phyloP scores from a whole-genome alignment of 92 coral and sea anemone species.

The Anthopleura xanthogrammica region DNA sequence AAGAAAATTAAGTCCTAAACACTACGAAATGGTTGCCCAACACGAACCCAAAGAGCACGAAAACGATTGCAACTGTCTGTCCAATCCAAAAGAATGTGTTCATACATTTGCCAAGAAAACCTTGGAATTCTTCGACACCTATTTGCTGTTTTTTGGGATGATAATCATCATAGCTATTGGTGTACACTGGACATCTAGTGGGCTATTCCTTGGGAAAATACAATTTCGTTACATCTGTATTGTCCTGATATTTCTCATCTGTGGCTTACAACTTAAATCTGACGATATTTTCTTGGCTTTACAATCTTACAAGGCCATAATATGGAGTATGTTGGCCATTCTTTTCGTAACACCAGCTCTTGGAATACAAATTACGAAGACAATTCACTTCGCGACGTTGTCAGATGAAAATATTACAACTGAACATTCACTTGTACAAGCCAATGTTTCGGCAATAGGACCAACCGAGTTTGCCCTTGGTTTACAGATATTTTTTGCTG shows the following conservation, averaged over 20 bases:
- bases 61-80: background rate
- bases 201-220: constrained; percentile 41
- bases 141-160: constrained; percentile 64
- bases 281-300: constrained; percentile 58
- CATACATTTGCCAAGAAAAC: constrained; percentile 4
- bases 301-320: constrained; percentile 67
- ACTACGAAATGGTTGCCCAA: constrained; percentile 17
- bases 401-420: constrained; percentile 65
- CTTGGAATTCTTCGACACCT: constrained; percentile 36
- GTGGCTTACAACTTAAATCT: constrained; percentile 78
- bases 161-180: constrained; percentile 51
- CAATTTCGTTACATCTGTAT: constrained; percentile 45
- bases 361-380: constrained; percentile 85
- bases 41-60: background rate
- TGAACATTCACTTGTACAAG: constrained; percentile 69
- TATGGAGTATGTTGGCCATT: constrained; percentile 74
- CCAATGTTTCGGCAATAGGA: constrained; percentile 87
- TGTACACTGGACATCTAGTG: constrained; percentile 51
- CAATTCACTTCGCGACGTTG: constrained; percentile 84
- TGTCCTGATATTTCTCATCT: constrained; percentile 43
- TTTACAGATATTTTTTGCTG: constrained; percentile 74
- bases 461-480: constrained; percentile 96
- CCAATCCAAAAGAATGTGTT: constrained; percentile 16
- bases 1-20: constrained; percentile 6
- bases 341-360: constrained; percentile 65